A percentile compares a stretch with the other conserved stretches of the same genome.
These are phyloP conservation scores for Diarsia rubi DNA, from an alignment of 2,888 invertebrate genomes.

Conservation along the genomic window DNA sequence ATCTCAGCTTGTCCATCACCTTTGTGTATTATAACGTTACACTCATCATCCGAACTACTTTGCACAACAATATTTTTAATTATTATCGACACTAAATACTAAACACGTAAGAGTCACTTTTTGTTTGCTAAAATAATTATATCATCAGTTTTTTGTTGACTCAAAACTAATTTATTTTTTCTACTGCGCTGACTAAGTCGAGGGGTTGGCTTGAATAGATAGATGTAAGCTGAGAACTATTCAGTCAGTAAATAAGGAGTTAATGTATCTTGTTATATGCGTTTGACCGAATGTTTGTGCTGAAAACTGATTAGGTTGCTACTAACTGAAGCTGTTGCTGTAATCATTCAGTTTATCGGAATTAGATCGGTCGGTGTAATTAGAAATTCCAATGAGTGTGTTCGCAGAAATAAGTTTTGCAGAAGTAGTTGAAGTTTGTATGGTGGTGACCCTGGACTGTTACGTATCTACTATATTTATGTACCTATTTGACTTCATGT, in stretches of 20 bases:
- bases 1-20: slow-evolving; percentile 30
- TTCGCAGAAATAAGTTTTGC: slow-evolving; percentile 14
- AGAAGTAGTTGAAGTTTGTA: slow-evolving; percentile 14
- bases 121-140: slow-evolving; percentile 81
- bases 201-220: slow-evolving; percentile 31
- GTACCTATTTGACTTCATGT: no score
- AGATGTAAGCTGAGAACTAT: slow-evolving; percentile 39
- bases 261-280: slow-evolving; percentile 19
- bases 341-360: slow-evolving; percentile 50
- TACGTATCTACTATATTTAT: not conserved
- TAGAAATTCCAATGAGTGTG: slow-evolving; percentile 30
- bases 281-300: slow-evolving; percentile 16
- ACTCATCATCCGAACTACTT: slow-evolving; percentile 24
- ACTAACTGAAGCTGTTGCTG: no score
- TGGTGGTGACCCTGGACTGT: slow-evolving; percentile 5
- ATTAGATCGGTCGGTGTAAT: slow-evolving; percentile 55
- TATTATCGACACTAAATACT: slow-evolving; percentile 63
- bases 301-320: slow-evolving; percentile 18
- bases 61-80: slow-evolving; percentile 57
- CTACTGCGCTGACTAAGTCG: slow-evolving; percentile 59
- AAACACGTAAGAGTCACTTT: slow-evolving; percentile 70
- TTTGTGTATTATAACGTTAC: slow-evolving; percentile 13
- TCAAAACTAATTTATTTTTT: slow-evolving; percentile 87
- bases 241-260: slow-evolving; percentile 36
- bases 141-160: slow-evolving; percentile 83